Evolutionary conservation across 1,140 invertebrate species (phyloP).

Genomic region (Planococcus citri): DNA sequence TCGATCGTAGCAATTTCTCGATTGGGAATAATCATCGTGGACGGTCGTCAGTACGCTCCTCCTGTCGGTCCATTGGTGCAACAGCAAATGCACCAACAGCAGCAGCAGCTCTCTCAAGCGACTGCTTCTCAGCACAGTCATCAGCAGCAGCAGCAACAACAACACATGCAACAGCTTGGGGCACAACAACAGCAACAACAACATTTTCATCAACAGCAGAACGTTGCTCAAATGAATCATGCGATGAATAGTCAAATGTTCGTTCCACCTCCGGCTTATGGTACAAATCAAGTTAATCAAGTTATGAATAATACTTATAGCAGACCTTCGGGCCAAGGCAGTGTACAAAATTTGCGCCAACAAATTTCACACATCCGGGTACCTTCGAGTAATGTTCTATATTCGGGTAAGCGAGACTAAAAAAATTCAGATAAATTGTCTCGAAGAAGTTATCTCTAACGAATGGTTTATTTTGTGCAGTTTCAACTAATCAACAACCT

Average conservation of each 20-base stretch:
- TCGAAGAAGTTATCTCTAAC: no score
- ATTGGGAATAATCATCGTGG: conserved; percentile 61
- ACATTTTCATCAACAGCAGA: conserved; percentile 21
- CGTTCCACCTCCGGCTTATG: conserved; percentile 15
- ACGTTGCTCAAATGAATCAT: conserved; percentile 15
- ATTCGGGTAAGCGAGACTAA: no score
- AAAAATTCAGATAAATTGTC: no score
- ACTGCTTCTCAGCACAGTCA: neutral
- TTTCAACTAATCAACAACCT: neutral
- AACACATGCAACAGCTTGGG: neutral
- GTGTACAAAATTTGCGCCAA: no score
- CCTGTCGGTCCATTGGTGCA: conserved; percentile 26
- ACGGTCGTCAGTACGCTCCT: conserved; percentile 49
- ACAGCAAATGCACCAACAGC: conserved; percentile 10
- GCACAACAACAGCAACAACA: neutral
- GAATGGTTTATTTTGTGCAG: neutral
- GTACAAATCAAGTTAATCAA: no score
- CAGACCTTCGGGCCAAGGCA: neutral
- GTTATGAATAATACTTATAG: no score
- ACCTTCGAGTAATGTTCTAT: no score
- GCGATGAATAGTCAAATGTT: conserved; percentile 20
- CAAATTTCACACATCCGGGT: no score
- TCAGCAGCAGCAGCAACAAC: conserved; percentile 16
- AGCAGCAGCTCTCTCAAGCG: neutral
- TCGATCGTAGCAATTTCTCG: conserved; percentile 52